phyloP scores from a whole-genome alignment of 2,797 vertebrate genomes.

The Myotis findleyi region DNA sequence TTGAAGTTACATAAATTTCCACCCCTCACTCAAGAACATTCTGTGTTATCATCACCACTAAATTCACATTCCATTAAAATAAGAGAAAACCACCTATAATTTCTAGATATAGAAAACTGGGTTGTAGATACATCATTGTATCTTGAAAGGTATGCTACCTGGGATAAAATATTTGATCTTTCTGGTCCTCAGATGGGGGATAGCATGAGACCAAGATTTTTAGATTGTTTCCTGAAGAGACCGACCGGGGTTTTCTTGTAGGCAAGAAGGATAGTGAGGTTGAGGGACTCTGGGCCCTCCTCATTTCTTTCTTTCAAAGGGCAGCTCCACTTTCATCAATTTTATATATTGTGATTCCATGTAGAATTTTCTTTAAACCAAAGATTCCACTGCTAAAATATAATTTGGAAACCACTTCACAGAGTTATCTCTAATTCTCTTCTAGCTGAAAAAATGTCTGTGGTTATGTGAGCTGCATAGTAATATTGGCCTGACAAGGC shows the following conservation, averaged over 20 bases:
- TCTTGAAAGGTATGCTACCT: conserved; percentile 42
- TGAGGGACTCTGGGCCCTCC: not conserved
- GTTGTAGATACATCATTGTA: conserved; percentile 25
- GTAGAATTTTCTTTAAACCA: conserved; percentile 70
- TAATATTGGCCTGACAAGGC: conserved; percentile 68
- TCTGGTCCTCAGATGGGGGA: not conserved
- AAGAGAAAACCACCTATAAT: not conserved
- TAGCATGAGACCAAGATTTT: conserved; percentile 39
- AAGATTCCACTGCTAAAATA: conserved; percentile 67
- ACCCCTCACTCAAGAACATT: conserved; percentile 1
- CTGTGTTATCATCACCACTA: conserved; percentile 48
- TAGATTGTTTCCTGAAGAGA: conserved; percentile 28
- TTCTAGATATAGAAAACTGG: conserved; percentile 11
- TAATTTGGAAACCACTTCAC: conserved; percentile 76
- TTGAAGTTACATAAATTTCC: not conserved
- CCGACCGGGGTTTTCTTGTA: conserved; percentile 42
- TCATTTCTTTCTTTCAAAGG: conserved; percentile 68
- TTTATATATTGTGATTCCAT: conserved; percentile 56
- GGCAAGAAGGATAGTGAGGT: not conserved
- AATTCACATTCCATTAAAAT: conserved; percentile 52
- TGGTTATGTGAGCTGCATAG: conserved; percentile 76
- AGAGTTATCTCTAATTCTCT: conserved; percentile 76
- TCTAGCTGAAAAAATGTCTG: conserved; percentile 58
- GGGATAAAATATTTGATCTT: conserved; percentile 62
- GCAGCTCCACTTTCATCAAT: conserved; percentile 51